phyloP scores from a whole-genome alignment of 2,888 invertebrate species.

The Lasioglossum zephyrum region DNA sequence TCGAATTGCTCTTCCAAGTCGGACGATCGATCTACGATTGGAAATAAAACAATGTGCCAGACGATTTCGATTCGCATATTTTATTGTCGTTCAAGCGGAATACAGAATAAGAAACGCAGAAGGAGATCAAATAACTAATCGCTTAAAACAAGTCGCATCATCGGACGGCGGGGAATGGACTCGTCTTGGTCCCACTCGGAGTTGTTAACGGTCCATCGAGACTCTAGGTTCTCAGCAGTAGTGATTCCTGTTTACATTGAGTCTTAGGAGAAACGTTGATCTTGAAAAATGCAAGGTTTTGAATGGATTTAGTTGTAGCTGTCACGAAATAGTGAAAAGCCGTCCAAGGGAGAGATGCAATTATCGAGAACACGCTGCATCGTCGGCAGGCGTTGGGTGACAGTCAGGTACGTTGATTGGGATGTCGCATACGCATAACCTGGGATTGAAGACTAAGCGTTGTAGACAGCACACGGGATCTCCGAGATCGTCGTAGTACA shows the following conservation, averaged over 20 bases:
- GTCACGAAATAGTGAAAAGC: not conserved
- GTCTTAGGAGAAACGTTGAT: not conserved
- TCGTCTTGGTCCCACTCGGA: too few relatives aligned
- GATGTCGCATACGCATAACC: rapidly evolving
- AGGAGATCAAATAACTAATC: too few relatives aligned
- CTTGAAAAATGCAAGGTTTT: not conserved
- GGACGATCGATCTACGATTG: not conserved
- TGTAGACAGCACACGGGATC: not conserved
- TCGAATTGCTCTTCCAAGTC: not conserved
- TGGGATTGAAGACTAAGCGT: not conserved
- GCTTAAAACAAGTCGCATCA: too few relatives aligned
- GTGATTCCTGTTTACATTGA: too few relatives aligned
- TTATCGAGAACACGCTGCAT: rapidly evolving
- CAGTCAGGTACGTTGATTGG: rapidly evolving
- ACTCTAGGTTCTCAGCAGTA: too few relatives aligned
- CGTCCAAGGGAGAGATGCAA: not conserved
- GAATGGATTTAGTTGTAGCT: not conserved
- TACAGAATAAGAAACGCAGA: not conserved
- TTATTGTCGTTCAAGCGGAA: not conserved
- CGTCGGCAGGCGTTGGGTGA: not conserved
- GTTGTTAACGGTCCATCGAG: too few relatives aligned
- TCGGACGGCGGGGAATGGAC: too few relatives aligned
- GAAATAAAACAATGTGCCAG: not conserved
- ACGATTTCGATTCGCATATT: not conserved
- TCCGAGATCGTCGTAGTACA: not conserved